Base-by-base conservation (phyloP, 2,113 vertebrate species). In the Neolamprologus fasciatus region DNA sequence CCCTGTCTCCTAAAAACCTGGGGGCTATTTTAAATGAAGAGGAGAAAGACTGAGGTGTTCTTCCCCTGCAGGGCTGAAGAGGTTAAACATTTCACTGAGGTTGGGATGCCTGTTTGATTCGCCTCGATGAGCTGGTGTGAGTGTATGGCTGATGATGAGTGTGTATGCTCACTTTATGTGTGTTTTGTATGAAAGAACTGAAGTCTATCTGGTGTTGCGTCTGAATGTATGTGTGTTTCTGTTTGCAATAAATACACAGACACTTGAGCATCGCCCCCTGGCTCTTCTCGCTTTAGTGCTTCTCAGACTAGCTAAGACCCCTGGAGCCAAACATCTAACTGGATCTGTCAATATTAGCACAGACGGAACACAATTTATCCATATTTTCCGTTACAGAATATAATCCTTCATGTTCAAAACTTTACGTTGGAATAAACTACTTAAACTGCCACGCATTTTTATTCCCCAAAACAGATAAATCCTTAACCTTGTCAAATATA, bases 311-410 rank as follows among this genome's bases (percentile, higher is more conserved):
- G 89, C 92, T 92, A 88, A 93, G 87, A 87, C 90, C 92, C 83
- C 85, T 26, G 50, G 89, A 93, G 91, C 79, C 92, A 94, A 94
- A 92, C 90, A 91, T 94, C 91, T 90, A 91, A 94, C 93, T 89
- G 92, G 88, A 94, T 93, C 92, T 91, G 94, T 94, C 86, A 94
- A 93, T 94, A 92, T 89, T 89, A 91, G 82, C 93, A 93, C 88
- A 90, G 79, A 90, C 45, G 31, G 87, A 92, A 88, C 87, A 90
- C 88, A 85, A 87, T 82, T 80, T 82, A 40, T 86, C 88, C 84
- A 83, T 88, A 83, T n/a, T 37, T 81, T 47, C 82, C 4, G 45
- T 91, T 81, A 86, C 31, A 63, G 58, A 90, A 79, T 92, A 90
- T 92, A 88, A 91, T 91, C 93, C 90, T 86, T 76, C 51, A 81